Evolutionary conservation across 2,797 vertebrate species (phyloP).

Genomic region (Craterocephalus amniculus): DNA sequence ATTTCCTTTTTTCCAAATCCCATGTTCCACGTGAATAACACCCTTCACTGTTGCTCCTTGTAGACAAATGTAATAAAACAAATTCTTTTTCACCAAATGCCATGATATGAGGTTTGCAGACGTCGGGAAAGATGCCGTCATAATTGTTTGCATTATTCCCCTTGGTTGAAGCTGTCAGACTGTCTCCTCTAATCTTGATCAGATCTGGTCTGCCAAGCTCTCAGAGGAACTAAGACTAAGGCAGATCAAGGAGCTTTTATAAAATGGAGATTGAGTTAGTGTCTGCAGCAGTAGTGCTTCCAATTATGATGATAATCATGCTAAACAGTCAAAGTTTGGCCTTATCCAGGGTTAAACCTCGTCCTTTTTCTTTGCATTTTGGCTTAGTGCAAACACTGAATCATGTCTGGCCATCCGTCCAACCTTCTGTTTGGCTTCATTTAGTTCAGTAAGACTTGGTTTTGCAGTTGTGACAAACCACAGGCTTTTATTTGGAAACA

Average conservation of each 20-base stretch:
- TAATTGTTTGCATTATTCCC: background rate
- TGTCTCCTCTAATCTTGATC: constrained; percentile 18
- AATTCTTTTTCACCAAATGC: background rate
- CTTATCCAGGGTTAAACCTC: background rate
- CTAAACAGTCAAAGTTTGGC: background rate
- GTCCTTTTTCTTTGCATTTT: background rate
- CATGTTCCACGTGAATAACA: background rate
- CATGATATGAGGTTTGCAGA: constrained; percentile 1
- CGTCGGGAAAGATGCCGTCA: background rate
- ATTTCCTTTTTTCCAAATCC: background rate
- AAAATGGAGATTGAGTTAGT: background rate
- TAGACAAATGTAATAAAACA: background rate
- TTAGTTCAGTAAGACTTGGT: background rate
- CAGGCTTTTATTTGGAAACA: constrained; percentile 31
- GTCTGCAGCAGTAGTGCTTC: background rate
- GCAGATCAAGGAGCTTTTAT: background rate
- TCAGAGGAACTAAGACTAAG: background rate
- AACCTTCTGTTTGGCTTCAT: constrained; percentile 2
- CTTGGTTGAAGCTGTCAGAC: constrained; percentile 24
- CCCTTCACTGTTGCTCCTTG: background rate
- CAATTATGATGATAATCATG: background rate
- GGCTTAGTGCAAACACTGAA: background rate
- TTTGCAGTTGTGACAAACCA: constrained; percentile 31
- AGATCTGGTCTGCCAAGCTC: background rate
- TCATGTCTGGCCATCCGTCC: background rate